These are phyloP conservation scores for Acanthiza pusilla DNA, from an alignment of 2,797 vertebrate species.

Conservation along the genomic window DNA sequence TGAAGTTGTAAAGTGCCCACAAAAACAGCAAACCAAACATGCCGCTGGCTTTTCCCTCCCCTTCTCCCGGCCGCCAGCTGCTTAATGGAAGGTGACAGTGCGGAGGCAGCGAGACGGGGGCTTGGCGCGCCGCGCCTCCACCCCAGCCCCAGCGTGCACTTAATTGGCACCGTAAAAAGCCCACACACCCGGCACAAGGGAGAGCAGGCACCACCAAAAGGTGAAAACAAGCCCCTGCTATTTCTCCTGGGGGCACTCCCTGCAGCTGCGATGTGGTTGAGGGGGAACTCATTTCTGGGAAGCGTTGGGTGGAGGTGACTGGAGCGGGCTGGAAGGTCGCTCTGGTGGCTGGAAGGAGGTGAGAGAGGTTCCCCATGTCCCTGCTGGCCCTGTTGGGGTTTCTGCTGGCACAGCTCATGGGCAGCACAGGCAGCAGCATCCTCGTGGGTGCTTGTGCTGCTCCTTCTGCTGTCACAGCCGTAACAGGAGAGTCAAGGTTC, in stretches of 20 bases:
- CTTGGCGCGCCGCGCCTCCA: not conserved
- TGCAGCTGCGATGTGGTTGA: fast-evolving
- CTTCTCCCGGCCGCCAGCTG: not conserved
- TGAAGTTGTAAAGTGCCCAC: constrained; percentile 50
- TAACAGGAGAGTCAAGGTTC: not conserved
- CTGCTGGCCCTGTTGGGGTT: not conserved
- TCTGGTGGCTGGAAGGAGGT: not conserved
- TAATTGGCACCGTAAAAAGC: constrained; percentile 14
- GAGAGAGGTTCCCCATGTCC: not conserved
- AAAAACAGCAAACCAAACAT: constrained; percentile 57
- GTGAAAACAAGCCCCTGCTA: not conserved
- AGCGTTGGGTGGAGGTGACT: not conserved
- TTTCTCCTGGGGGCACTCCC: not conserved
- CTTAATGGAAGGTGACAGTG: constrained; percentile 45
- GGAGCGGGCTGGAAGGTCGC: not conserved
- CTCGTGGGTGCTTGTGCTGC: not conserved
- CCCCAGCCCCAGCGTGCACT: not conserved
- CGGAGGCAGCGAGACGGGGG: not conserved
- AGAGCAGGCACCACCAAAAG: not conserved
- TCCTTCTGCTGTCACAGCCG: not conserved
- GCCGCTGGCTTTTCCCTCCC: constrained; percentile 8
- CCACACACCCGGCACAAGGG: constrained; percentile 17
- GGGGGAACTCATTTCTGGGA: fast-evolving
- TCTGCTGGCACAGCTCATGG: not conserved
- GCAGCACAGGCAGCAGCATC: not conserved